These are phyloP conservation scores for Gallinago media DNA, from an alignment of 2,113 vertebrate genomes.

Conservation along the genomic window DNA sequence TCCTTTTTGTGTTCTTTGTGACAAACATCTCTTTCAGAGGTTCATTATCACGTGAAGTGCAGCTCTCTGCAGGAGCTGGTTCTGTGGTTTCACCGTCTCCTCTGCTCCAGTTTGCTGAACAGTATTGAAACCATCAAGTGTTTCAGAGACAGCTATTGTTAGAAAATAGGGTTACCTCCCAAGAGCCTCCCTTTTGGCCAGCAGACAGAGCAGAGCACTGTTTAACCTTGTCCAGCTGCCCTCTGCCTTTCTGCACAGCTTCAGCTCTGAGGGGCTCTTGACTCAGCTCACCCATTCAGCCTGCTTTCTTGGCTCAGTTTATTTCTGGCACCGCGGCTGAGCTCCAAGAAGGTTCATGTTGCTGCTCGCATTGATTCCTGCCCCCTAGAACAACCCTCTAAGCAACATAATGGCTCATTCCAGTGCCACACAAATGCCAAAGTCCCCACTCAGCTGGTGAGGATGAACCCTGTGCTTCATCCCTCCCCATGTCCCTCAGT, in stretches of 20 bases:
- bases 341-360: background rate
- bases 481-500: background rate
- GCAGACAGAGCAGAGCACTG: background rate
- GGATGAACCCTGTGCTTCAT: background rate
- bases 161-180: background rate
- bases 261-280: background rate
- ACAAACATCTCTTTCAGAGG: background rate
- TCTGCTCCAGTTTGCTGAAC: background rate
- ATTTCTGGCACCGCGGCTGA: background rate
- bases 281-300: background rate
- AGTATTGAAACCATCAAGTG: background rate
- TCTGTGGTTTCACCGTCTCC: background rate
- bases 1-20: background rate
- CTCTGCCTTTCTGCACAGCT: background rate
- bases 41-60: background rate
- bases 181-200: background rate
- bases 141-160: background rate
- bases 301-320: background rate
- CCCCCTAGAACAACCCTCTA: background rate
- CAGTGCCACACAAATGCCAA: background rate
- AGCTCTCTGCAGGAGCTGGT: background rate
- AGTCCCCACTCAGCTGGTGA: accelerated
- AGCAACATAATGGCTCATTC: background rate
- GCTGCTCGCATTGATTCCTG: background rate
- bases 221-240: background rate